These are phyloP conservation scores for Geotrupes spiniger DNA, from an alignment of 2,888 invertebrate species.

Conservation along the genomic window DNA sequence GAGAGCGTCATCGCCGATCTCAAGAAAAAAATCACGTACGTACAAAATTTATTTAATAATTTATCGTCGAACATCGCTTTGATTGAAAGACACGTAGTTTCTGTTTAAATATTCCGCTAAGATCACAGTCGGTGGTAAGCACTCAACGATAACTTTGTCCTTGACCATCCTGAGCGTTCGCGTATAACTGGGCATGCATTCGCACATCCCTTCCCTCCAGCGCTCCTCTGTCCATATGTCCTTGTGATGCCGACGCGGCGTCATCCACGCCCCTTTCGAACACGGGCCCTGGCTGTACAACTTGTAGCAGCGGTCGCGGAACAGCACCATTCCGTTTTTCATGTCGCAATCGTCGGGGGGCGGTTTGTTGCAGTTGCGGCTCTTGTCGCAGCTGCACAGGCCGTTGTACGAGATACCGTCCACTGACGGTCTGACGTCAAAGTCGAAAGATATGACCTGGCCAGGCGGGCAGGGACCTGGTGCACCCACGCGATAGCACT, in stretches of 20 bases:
- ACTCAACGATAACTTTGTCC: constrained; percentile 47
- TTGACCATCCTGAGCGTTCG: constrained; percentile 44
- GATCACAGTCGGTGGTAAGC: constrained; percentile 62
- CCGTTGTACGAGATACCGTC: constrained; percentile 83
- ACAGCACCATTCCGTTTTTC: constrained; percentile 56
- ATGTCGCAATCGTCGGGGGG: constrained; percentile 35
- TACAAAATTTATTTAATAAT: constrained; percentile 17
- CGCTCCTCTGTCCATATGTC: constrained; percentile 36
- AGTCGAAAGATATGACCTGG: constrained; percentile 78
- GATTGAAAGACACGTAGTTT: constrained; percentile 26
- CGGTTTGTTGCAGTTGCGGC: constrained; percentile 29
- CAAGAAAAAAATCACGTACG: constrained; percentile 57
- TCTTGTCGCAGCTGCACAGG: constrained; percentile 65
- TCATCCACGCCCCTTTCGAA: constrained; percentile 66
- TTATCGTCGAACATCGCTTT: constrained; percentile 8
- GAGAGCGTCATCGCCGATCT: constrained; percentile 58
- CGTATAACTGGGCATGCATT: constrained; percentile 68
- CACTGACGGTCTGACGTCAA: constrained; percentile 71
- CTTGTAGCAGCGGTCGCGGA: constrained; percentile 70
- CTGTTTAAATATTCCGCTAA: constrained; percentile 58
- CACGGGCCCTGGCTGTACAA: constrained; percentile 79
- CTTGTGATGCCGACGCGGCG: constrained; percentile 53
- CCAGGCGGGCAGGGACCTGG: constrained; percentile 72
- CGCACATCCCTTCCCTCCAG: constrained; percentile 45
- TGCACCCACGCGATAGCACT: constrained; percentile 76